Evolutionary conservation across 2,797 vertebrate genomes (phyloP), one percentile per base, ranked within the genome.

Genomic region (Enteromius radiatus): DNA sequence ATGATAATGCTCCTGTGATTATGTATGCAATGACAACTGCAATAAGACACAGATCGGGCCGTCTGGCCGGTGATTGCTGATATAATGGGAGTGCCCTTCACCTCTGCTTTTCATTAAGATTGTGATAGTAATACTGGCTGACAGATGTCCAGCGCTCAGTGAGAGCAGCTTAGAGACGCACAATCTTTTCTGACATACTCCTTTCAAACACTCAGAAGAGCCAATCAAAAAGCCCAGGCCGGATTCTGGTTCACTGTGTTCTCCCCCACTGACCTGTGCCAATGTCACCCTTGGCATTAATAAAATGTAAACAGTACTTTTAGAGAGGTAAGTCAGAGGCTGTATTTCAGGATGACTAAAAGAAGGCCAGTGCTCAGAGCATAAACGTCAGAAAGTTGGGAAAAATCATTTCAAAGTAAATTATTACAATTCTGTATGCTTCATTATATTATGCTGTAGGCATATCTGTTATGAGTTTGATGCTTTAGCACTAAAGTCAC

Each of bases 81-180:
- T 85, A 69, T 74, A 73, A 83, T 52, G 41, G 7, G 59, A 78
- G n/a, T 78, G 74, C 43, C 69, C 78, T 82, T 82, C 80, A 61
- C 75, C 79, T 68, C 76, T 47, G 33, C 65, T 3, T 71, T 77
- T 85, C 56, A 47, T 71, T 54, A 65, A 28, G 45, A 21, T 3
- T 38, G 71, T 49, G 79, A 85, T 54, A 28, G 63, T 74, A 81
- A 84, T 70, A 38, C 78, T 69, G 54, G 11, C 68, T 41, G 76
- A 67, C 84, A 81, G 67, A 75, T 74, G 49, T 69, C 76, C 80
- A 49, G 36, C 47, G 68, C 67, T 71, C 36, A 31, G 59, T 10
- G 45, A 49, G 43, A 63, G 79, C 3, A 2, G 67, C 31, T 33
- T 59, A 43, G 61, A 78, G 68, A 38, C 47, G 3, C 41, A 36